Evolutionary conservation across 2,888 invertebrate genomes (phyloP), one percentile per base, ranked within the genome.

Genomic region (Automeris io): DNA sequence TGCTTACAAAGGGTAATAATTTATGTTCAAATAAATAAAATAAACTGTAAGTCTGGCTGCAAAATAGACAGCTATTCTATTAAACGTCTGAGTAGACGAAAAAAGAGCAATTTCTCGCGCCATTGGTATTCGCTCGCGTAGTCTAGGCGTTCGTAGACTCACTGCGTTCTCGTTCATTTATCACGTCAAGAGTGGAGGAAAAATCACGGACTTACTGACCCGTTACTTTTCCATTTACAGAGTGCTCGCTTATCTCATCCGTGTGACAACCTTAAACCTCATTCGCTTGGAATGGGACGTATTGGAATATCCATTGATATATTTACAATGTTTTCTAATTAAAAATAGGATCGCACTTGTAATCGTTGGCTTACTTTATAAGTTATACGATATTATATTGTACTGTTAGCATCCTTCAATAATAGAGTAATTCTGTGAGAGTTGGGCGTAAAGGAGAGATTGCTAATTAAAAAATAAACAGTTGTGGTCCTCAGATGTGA

Each of bases 141-240:
- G 61, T 65, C 68, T 60, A 61, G 62, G 61, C 61, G 54, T 40
- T 16, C 37, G 31, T 47, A 39, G 39, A 42, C 46, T 43, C 45
- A 42, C 58, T 57, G 53, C 49, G 51, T 60, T 60, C 61, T 57
- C 57, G 55, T 49, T 69, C 78, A 80, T 82, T 81, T 80, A 81
- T 81, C 82, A 80, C 74, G 70, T 59, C 72, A 66, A 61, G 71
- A 63, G 66, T 70, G 57, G 68, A 60, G 69, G 68, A 73, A 74
- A 70, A 74, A 75, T 74, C 73, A 66, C 70, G 50, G 51, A 60
- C 57, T 66, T 66, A 72, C 71, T 80, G 78, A 79, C 75, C 80
- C 77, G 79, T 69, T 70, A 63, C 72, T 74, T 78, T 79, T 75
- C 76, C 73, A 79, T 81, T 79, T 78, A 71, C 75, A 63, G 60